A percentile compares a stretch with the other conserved stretches of the same genome.
Evolutionary conservation across 2,888 invertebrate species (phyloP).

Genomic region (Lycophotia porphyrea): DNA sequence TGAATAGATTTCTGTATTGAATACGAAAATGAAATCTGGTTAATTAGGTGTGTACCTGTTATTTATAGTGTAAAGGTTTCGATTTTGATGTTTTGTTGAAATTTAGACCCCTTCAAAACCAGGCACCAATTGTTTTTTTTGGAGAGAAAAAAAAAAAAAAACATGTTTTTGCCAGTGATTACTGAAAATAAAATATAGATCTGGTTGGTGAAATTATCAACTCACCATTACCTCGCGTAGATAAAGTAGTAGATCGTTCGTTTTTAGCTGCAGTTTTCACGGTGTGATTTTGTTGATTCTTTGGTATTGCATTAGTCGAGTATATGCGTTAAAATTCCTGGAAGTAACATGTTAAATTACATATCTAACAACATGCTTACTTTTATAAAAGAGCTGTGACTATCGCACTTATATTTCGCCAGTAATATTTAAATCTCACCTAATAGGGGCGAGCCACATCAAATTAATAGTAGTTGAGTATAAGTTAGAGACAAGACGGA

Average conservation of each 20-base stretch:
- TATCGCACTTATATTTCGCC: not conserved
- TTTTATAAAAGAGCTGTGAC: not conserved
- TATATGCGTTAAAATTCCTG: too few relatives aligned
- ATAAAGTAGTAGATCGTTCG: not conserved
- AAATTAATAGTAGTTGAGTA: too few relatives aligned
- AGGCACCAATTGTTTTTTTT: too few relatives aligned
- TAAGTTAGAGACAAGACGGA: too few relatives aligned
- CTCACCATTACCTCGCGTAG: too few relatives aligned
- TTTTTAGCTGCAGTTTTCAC: not conserved
- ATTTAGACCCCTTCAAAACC: not conserved
- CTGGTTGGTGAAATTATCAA: not conserved
- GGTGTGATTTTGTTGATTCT: not conserved
- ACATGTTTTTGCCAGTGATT: not conserved
- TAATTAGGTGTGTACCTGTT: conserved; percentile 18
- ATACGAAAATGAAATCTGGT: conserved; percentile 31
- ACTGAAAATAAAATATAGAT: not conserved
- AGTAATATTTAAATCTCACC: too few relatives aligned
- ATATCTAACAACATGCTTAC: too few relatives aligned
- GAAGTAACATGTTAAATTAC: too few relatives aligned
- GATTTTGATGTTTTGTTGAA: not conserved
- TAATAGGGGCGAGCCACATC: too few relatives aligned
- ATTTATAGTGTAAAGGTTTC: not conserved
- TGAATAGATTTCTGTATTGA: conserved; percentile 43
- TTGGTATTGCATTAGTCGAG: not conserved
- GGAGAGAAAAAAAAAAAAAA: too few relatives aligned